Evolutionary conservation across 2,113 vertebrate genomes (phyloP).

Genomic region (Acanthisitta chloris): DNA sequence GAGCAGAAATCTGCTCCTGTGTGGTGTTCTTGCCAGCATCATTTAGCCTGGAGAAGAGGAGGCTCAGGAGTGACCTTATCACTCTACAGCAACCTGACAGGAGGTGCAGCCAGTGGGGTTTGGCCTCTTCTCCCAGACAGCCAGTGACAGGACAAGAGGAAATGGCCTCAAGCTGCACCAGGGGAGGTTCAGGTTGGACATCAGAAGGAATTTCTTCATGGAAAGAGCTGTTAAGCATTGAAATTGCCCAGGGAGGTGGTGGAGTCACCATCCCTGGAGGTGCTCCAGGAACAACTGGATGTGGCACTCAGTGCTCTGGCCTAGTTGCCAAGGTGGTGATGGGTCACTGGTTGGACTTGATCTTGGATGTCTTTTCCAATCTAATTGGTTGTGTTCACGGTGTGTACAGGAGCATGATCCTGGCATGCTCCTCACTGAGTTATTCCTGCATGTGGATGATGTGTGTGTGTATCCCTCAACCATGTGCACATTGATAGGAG

Average conservation of each 20-base stretch:
- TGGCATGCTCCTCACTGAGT: fast-evolving
- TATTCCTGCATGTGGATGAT: fast-evolving
- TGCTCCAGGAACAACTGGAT: neutral
- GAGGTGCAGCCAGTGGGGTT: neutral
- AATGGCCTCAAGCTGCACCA: neutral
- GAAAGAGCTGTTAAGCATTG: neutral
- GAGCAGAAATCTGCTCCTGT: neutral
- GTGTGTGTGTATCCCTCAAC: neutral
- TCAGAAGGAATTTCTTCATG: neutral
- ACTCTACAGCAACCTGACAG: neutral
- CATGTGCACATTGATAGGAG: neutral
- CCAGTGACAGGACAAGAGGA: neutral
- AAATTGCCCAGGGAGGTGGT: neutral
- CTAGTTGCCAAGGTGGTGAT: neutral
- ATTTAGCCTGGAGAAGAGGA: neutral
- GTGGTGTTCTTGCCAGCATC: fast-evolving
- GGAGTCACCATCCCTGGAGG: neutral
- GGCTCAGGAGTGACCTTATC: neutral
- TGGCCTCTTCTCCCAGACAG: neutral
- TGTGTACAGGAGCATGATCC: neutral
- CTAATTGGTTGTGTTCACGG: neutral
- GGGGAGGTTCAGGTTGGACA: neutral
- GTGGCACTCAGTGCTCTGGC: neutral
- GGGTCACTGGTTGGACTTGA: too few relatives aligned
- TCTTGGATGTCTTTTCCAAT: neutral